Evolutionary conservation across 2,888 invertebrate species (phyloP).

Genomic region (Drosophila crucigera): DNA sequence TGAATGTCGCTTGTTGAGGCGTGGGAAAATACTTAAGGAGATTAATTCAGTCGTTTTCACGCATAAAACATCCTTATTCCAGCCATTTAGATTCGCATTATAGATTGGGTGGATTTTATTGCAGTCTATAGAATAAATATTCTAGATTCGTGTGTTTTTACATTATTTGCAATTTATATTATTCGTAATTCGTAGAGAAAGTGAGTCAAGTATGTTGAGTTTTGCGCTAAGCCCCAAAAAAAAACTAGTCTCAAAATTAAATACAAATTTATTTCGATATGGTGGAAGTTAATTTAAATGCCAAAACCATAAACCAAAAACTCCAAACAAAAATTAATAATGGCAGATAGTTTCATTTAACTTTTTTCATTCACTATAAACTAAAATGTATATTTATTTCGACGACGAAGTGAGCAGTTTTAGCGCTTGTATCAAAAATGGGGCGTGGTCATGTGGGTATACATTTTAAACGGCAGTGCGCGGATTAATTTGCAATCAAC

Average conservation of each 20-base stretch:
- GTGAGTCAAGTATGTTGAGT: background rate
- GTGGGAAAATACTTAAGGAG: conserved; percentile 18
- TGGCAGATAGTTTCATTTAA: conserved; percentile 36
- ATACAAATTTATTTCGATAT: background rate
- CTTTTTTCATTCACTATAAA: conserved; percentile 37
- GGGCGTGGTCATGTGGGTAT: conserved; percentile 37
- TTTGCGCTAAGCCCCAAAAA: background rate
- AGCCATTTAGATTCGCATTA: conserved; percentile 9
- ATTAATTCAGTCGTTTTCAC: conserved; percentile 8
- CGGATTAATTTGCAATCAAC: conserved; percentile 49
- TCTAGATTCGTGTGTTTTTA: background rate
- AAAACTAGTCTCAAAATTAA: background rate
- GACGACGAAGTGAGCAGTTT: background rate
- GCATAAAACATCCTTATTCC: background rate
- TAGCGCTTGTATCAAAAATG: conserved; percentile 8
- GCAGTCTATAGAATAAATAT: background rate
- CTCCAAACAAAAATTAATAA: conserved; percentile 37
- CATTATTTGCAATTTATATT: background rate
- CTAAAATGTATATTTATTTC: conserved; percentile 3
- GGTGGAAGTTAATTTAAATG: conserved; percentile 23
- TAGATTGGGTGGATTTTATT: conserved; percentile 1
- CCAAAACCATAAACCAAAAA: conserved; percentile 12
- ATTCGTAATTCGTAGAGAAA: background rate
- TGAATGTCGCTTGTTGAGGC: conserved; percentile 7
- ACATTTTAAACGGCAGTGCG: conserved; percentile 32